Evolutionary conservation across 2,113 vertebrate species (phyloP).

Genomic region (Peromyscus polionotus): DNA sequence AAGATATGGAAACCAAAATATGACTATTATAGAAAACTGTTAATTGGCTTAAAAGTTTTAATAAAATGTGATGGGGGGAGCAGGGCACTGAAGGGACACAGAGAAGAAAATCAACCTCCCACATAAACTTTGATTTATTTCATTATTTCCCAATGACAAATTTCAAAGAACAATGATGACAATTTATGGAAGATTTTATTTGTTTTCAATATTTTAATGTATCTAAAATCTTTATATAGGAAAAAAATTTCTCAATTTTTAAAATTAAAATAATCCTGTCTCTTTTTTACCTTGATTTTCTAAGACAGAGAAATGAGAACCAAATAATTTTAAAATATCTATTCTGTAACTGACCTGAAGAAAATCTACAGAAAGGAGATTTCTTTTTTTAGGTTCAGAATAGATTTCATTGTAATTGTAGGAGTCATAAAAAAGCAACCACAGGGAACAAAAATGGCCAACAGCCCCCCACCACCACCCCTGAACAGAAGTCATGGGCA

Average conservation of each 20-base stretch:
- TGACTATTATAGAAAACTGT: neutral
- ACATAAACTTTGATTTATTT: neutral
- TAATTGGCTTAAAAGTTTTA: neutral
- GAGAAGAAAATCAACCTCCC: neutral
- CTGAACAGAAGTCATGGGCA: neutral
- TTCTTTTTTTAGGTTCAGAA: neutral
- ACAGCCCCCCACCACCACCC: neutral
- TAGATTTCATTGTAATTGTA: neutral
- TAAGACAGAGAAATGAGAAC: neutral
- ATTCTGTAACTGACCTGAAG: neutral
- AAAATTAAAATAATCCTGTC: neutral
- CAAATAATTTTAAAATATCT: conserved; percentile 31
- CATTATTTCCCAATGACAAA: neutral
- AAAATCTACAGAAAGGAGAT: neutral
- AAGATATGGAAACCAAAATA: conserved; percentile 20
- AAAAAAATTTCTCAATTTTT: neutral
- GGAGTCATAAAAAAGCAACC: neutral
- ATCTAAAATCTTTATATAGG: neutral
- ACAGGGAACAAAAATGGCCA: neutral
- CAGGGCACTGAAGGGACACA: neutral
- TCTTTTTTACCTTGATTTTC: neutral
- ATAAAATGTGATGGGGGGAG: neutral
- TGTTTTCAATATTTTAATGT: neutral
- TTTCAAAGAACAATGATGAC: neutral
- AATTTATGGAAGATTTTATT: neutral